Evolutionary conservation across 2,113 vertebrate genomes (phyloP).

Genomic region (Empidonax alnorum): DNA sequence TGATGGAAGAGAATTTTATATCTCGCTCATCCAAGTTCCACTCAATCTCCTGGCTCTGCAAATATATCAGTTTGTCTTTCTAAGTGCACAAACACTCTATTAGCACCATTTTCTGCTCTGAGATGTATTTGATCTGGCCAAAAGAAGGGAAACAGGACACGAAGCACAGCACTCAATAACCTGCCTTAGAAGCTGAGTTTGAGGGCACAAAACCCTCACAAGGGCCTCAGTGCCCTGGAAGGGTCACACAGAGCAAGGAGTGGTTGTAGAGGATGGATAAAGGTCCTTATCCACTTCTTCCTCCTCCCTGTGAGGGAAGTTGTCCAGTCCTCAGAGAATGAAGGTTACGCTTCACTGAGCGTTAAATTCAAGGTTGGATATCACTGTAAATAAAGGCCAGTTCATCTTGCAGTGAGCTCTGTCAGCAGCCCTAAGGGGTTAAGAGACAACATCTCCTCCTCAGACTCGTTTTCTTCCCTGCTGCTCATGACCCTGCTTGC

Average conservation of each 20-base stretch:
- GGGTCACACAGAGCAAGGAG: neutral
- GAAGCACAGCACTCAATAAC: neutral
- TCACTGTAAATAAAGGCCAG: neutral
- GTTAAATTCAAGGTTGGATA: neutral
- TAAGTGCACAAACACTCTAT: neutral
- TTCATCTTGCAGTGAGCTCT: neutral
- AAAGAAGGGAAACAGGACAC: neutral
- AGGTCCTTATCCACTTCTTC: neutral
- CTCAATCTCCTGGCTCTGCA: neutral
- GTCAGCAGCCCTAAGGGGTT: neutral
- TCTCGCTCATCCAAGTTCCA: neutral
- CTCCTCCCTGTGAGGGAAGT: neutral
- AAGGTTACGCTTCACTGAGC: neutral
- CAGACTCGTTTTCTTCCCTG: neutral
- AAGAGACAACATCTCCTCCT: neutral
- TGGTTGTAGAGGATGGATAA: fast-evolving
- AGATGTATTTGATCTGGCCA: neutral
- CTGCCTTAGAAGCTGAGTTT: neutral
- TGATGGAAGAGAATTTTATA: constrained; percentile 7
- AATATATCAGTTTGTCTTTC: neutral
- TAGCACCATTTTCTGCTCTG: neutral
- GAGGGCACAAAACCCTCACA: neutral
- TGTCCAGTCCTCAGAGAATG: neutral
- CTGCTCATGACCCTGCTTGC: neutral
- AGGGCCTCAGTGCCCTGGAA: fast-evolving